These are phyloP conservation scores for Himalopsyche kuldschensis DNA, from an alignment of 2,888 invertebrate species.

Conservation along the genomic window DNA sequence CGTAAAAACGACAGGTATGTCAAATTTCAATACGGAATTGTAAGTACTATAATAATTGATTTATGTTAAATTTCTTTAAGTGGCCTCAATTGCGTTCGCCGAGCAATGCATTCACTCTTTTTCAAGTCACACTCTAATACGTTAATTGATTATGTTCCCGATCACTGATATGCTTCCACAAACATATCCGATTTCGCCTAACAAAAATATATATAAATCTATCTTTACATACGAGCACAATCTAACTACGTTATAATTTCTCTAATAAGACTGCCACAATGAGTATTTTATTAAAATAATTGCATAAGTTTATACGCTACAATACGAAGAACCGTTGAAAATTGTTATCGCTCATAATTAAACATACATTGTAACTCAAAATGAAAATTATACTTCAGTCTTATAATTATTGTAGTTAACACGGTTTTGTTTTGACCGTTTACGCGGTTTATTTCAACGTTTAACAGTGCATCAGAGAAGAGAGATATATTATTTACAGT, in stretches of 20 bases:
- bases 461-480: too few species aligned
- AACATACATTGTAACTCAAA: neutral
- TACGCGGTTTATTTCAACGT: neutral
- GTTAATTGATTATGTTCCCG: neutral
- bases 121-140: neutral
- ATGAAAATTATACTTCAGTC: too few species aligned
- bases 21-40: neutral
- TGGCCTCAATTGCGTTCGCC: neutral
- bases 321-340: neutral
- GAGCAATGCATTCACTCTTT: neutral
- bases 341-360: neutral
- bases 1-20: neutral
- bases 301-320: neutral
- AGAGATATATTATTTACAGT: too few species aligned
- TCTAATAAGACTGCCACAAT: neutral
- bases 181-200: neutral
- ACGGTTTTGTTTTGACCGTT: neutral
- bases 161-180: neutral
- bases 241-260: neutral
- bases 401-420: too few species aligned
- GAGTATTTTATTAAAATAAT: neutral
- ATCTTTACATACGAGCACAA: neutral
- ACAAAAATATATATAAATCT: slow-evolving; percentile 7
- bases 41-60: neutral
- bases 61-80: neutral